Base-by-base conservation (phyloP, 2,888 invertebrate species). In the Crepidodera aurea region DNA sequence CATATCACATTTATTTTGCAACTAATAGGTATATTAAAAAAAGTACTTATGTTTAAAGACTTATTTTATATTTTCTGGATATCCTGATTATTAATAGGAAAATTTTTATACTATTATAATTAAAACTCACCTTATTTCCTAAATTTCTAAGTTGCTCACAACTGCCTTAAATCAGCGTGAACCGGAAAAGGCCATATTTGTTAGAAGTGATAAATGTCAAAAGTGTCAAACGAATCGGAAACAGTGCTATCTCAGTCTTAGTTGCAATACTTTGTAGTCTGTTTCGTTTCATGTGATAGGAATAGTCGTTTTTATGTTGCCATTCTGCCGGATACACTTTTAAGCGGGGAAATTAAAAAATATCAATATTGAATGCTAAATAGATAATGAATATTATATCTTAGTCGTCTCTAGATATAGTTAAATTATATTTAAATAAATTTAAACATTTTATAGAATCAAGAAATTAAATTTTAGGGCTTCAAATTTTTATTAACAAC, bases 121-220 rank as follows among this genome's bases (percentile, higher is more conserved):
- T 27, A 37, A 18, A 53, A 57, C 51, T 54, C 32, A 60, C 63
- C 51, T 53, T 59, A 48, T 56, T 51, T 68, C 61, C 54, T 61
- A 59, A 64, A 66, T 69, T 58, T 62, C 66, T 60, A 53, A 48
- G 51, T 50, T 77, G 79, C 78, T 66, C 70, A 72, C 70, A 62
- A 68, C 77, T 69, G 75, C 77, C 68, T 68, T 67, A 69, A 68
- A 71, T 69, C 73, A 77, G 76, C 79, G 77, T 77, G 75, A 79
- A 81, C 79, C 79, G 83, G 83, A 83, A 83, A 81, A 79, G 79
- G 78, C 81, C 82, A 81, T 80, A 71, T 13, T 73, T 60, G 60
- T 13, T 25, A 50, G 29, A 27, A 39, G 3, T 16, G 10, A 13
- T n/a, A 50, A 4, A 50, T 29, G 50, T 51, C 50, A 58, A 18